Base-by-base conservation (phyloP, 2,113 vertebrate species). In the Zingel zingel region DNA sequence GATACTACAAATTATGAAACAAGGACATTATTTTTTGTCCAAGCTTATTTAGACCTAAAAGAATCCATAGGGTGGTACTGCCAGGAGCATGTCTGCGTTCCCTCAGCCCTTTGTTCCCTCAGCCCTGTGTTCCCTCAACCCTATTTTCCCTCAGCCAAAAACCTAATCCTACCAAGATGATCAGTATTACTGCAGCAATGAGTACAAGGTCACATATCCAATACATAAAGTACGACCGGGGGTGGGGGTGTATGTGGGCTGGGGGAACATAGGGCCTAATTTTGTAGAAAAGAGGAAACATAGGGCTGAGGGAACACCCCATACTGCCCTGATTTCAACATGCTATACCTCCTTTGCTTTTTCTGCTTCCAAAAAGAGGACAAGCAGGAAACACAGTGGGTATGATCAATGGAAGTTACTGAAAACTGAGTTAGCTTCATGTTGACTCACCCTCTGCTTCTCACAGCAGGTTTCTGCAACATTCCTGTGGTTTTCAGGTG, bases 1-100 rank as follows among this genome's bases (percentile, higher is more conserved):
- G 25, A 56, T 18, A 63, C 33, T 50, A 54, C 62, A 77, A 80
- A 86, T 86, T 76, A 85, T 57, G 53, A 77, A 80, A 71, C 77
- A 85, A 30, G 68, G 51, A 77, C 68, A 30, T 84, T 57, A 82
- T 67, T 33, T 79, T 79, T 58, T 65, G 75, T 70, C 47, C 43
- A 47, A 25, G 50, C 25, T 73, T 74, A 77, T 69, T 88, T 72
- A 68, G 25, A 47, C 59, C 45, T 19, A 11, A 73, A 70, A 21
- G 3, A 85, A 81, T 83, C n/a, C 57, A 86, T 76, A 45, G 11
- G 70, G 53, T 33, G 25, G 57, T 13, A 15, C 62, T 62, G 54
- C 21, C 66, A 33, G 33, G 33, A 33, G 33, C 33, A 30, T 33
- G 5, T 6, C 33, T 33, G 5, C 6, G 33, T 33, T 33, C 5